Base-by-base conservation (phyloP, 2,797 vertebrate genomes). In the Dromococcyx pavoninus region DNA sequence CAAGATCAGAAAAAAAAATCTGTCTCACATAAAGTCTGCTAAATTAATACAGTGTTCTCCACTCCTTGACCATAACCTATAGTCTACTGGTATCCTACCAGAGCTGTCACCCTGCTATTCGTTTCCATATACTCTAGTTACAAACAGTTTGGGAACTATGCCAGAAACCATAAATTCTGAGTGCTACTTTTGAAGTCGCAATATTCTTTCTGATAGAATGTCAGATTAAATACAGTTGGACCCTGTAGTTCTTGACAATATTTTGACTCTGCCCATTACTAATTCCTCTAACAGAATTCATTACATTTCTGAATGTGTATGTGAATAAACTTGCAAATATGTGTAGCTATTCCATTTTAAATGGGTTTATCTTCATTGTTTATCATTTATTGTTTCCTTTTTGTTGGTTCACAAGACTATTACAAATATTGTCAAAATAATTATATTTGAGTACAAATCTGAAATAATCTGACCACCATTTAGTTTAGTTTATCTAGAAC, bases 51-150 rank as follows among this genome's bases (percentile, higher is more conserved):
- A 50, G 18, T 57, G 17, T 41, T 71, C 25, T 64, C 22, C 24
- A 39, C 3, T 51, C 50, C 18, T 17, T 82, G 65, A 7, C 6
- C 8, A 13, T 14, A 69, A 69, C 4, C 5, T 84, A 25, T 56
- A 10, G 3, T 54, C 30, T 53, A 41, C 5, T 41, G 0, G 0
- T 48, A n/a, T 30, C 2, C 17, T 44, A 30, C 7, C 27, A 46
- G 27, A 23, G 11, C 2, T 56, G 4, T n/a, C 24, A 35, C 4
- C 5, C 25, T 72, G 19, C 35, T 43, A 56, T 17, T 27, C 11
- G 23, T 17, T 86, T 86, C 56, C 24, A n/a, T 33, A 65, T 25
- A 65, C 11, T 18, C 3, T 30, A 51, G 9, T 86, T 90, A 65
- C 32, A 78, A 57, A 58, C 11, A 58, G 15, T 46, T 58, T 35